A percentile compares a stretch with the other conserved stretches of the same genome.
phyloP scores from a whole-genome alignment of 1,140 invertebrate species.

The Calliphora vicina region DNA sequence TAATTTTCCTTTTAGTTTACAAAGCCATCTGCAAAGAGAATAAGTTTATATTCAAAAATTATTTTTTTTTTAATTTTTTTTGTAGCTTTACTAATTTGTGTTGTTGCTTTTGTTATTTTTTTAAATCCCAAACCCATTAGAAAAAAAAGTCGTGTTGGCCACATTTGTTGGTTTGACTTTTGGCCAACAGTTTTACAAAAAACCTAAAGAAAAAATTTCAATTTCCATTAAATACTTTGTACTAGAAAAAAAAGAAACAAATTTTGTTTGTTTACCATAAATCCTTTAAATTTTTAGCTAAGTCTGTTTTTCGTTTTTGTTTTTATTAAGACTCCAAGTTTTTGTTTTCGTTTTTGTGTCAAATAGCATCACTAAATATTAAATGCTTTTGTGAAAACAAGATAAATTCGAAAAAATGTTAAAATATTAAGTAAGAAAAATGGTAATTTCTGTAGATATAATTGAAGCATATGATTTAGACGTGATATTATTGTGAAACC shows the following conservation, averaged over 20 bases:
- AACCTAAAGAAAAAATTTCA: neutral
- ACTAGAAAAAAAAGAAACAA: neutral
- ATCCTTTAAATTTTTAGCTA: neutral
- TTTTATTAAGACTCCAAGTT: neutral
- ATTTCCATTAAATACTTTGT: conserved; percentile 9
- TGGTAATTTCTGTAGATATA: no score
- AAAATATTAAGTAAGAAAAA: no score
- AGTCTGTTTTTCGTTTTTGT: neutral
- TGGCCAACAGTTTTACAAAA: neutral
- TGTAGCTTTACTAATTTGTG: neutral
- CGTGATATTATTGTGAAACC: no score
- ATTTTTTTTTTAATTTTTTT: neutral
- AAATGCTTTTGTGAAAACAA: conserved; percentile 8
- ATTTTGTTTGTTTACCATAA: conserved; percentile 6
- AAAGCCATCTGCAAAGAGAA: neutral
- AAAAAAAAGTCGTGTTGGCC: neutral
- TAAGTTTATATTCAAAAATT: neutral
- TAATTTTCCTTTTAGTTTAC: neutral
- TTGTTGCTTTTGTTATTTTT: neutral
- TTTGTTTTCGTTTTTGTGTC: no score
- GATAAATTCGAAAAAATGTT: neutral
- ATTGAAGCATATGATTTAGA: no score
- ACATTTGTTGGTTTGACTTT: conserved; percentile 13
- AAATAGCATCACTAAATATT: conserved; percentile 39
- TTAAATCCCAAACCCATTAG: neutral